These are phyloP conservation scores for Gila robusta DNA, from an alignment of 2,797 vertebrate species.

Conservation along the genomic window DNA sequence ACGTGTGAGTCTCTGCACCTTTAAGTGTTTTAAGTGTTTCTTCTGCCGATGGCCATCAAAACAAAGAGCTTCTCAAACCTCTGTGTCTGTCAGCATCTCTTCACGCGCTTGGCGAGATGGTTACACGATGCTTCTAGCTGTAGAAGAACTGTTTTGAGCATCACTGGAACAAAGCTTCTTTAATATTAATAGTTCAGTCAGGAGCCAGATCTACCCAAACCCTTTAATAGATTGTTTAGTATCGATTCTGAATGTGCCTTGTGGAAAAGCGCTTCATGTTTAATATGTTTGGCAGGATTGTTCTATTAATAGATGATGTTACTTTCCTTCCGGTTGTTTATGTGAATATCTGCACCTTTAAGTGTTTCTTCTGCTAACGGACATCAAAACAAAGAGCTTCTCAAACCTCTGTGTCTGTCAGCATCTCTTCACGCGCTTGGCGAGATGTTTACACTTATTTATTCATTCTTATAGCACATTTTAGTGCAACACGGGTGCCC, in stretches of 20 bases:
- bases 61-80: slow-evolving; percentile 12
- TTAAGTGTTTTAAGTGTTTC: neutral
- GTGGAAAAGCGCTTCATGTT: neutral
- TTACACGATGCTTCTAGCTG: neutral
- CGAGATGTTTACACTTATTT: neutral
- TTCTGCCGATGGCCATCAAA: neutral
- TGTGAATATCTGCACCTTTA: slow-evolving; percentile 1
- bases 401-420: neutral
- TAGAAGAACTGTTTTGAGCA: too few species aligned
- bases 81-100: neutral
- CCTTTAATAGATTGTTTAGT: neutral
- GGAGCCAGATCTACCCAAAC: too few species aligned
- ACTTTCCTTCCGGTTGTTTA: neutral
- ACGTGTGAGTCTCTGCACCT: slow-evolving; percentile 84
- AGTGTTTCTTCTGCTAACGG: neutral
- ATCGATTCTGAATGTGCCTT: neutral
- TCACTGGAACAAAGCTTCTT: neutral
- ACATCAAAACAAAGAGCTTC: slow-evolving; percentile 17
- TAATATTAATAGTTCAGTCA: neutral
- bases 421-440: neutral
- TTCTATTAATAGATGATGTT: neutral
- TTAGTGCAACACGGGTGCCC: too few species aligned
- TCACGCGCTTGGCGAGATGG: neutral
- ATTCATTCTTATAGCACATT: too few species aligned
- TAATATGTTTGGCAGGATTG: neutral